These are phyloP conservation scores for Plebejus anna DNA, from an alignment of 2,888 invertebrate genomes.

Conservation along the genomic window DNA sequence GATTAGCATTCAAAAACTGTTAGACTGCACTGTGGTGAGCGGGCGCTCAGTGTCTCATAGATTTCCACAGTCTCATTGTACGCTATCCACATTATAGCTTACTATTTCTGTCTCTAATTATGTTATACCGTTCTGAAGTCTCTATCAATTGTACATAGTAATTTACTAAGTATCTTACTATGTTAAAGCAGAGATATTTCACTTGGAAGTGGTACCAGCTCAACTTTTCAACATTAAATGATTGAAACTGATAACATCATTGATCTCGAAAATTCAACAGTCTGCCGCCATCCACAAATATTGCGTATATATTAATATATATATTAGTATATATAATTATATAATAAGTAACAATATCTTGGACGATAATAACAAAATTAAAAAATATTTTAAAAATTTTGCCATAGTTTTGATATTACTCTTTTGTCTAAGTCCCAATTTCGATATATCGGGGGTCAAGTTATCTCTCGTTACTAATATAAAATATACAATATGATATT, in stretches of 20 bases:
- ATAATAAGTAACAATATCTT: background rate
- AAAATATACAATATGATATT: too few species aligned
- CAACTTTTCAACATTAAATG: too few species aligned
- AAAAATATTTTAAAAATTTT: too few species aligned
- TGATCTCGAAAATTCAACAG: background rate
- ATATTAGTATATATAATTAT: too few species aligned
- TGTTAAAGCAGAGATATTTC: background rate
- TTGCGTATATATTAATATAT: background rate
- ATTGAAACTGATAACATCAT: too few species aligned
- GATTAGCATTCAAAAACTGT: slow-evolving; percentile 72
- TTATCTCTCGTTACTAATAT: too few species aligned
- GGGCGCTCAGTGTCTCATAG: slow-evolving; percentile 61
- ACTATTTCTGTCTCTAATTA: background rate
- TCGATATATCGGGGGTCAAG: too few species aligned
- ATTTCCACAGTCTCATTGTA: slow-evolving; percentile 60
- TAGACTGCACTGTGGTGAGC: slow-evolving; percentile 72
- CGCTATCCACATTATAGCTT: slow-evolving; percentile 46
- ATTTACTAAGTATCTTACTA: background rate
- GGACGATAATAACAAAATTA: background rate
- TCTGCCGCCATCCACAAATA: background rate
- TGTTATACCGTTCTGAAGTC: background rate
- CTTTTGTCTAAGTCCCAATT: too few species aligned
- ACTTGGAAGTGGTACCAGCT: background rate
- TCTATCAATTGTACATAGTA: background rate
- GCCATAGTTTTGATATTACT: too few species aligned